Conservation (phyloP, 30 jellyfish, hydroid and myxozoan genomes). For the Sanderia malayensis region DNA sequence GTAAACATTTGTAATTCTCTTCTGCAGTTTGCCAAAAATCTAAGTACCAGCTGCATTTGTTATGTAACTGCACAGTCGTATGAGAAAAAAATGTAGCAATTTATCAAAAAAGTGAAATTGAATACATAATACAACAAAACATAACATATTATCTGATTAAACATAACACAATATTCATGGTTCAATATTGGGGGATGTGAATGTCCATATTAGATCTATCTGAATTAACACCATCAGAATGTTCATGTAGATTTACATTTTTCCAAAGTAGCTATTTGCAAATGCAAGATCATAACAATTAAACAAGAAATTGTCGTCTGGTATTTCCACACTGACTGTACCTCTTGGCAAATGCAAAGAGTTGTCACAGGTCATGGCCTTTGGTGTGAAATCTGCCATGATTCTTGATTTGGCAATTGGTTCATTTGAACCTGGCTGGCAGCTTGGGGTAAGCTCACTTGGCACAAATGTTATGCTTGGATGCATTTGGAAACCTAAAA, state of each 20-base stretch:
- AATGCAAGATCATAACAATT: slow-evolving; percentile 11
- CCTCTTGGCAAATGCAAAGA: slow-evolving; percentile 28
- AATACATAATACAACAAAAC: background rate
- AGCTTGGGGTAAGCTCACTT: slow-evolving; percentile 2
- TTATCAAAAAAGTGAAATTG: background rate
- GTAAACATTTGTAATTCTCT: background rate
- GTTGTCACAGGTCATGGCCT: slow-evolving; percentile 32
- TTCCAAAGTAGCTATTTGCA: slow-evolving; percentile 20
- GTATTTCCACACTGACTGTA: slow-evolving; percentile 10
- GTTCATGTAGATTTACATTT: slow-evolving; percentile 3
- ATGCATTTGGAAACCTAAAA: slow-evolving; percentile 24
- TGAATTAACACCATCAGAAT: background rate
- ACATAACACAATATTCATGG: slow-evolving; percentile 1
- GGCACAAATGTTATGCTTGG: slow-evolving; percentile 23
- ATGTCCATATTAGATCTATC: background rate
- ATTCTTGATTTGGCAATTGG: background rate
- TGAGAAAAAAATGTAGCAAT: background rate
- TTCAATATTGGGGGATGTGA: background rate
- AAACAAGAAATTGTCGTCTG: slow-evolving; percentile 7
- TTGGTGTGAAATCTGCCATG: slow-evolving; percentile 26
- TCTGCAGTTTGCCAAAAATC: slow-evolving; percentile 3
- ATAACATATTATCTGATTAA: background rate
- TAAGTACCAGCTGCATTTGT: background rate
- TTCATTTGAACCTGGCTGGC: background rate
- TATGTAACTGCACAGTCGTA: background rate